Base-by-base conservation (phyloP, 2,888 invertebrate genomes). In the Amphimallon solstitiale region DNA sequence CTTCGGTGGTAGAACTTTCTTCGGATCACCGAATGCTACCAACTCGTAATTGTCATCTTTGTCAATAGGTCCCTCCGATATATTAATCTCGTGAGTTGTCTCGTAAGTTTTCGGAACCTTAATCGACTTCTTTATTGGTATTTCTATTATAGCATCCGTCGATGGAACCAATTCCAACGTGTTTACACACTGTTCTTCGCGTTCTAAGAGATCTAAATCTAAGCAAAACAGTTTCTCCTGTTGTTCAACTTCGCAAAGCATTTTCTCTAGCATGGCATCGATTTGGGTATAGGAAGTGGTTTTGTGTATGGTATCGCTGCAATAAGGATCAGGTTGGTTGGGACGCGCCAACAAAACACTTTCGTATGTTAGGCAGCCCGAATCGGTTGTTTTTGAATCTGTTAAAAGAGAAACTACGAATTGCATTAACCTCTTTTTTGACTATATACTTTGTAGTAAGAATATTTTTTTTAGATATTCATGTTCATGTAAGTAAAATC, bases 211-310 rank as follows among this genome's bases (percentile, higher is more conserved):
- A 63, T 79, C 78, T 37, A 80, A 70, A 70, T 81, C 80, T 66
- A 80, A 72, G 37, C 76, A 73, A 54, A 81, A 77, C 10, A 81
- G 54, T 66, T 79, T 74, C 67, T 82, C 80, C 71, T 82, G 80
- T 65, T 79, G 73, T 59, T 83, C 82, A 1, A 82, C 81, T 74
- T 83, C 82, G n/a, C 73, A 72, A 19, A 83, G 72, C 80, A 83
- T 83, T 62, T 78, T 77, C 59, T 83, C 82, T 35, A 84, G 72
- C 74, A 83, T 80, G 4, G 76, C 79, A 63, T 83, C 82, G 38
- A 84, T 81, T 73, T 83, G 78, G 48, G 78, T 77, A 64, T 83
- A 82, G 17, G 81, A 81, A n/a, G 74, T 73, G 38, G 72, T 73
- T 70, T 76, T 74, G 52, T 72, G 71, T 21, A 67, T 34, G 59